Evolutionary conservation across 2,113 vertebrate genomes (phyloP).

Genomic region (Setophaga coronata): DNA sequence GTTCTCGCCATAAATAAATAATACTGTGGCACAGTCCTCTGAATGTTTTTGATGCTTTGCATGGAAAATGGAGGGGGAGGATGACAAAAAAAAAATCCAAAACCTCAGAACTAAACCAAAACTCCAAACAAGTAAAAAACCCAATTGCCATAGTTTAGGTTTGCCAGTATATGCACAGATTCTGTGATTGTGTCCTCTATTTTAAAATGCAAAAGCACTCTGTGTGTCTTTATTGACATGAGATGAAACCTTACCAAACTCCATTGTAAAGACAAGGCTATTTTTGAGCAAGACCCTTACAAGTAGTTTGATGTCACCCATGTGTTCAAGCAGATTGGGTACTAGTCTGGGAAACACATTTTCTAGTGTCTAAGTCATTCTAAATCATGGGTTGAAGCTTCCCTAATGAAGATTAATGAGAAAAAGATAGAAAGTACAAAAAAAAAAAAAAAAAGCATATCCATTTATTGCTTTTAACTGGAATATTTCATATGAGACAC

Average conservation of each 20-base stretch:
- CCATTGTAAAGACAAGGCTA: neutral
- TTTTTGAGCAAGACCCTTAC: neutral
- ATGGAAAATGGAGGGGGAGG: fast-evolving
- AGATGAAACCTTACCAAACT: neutral
- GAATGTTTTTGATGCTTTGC: neutral
- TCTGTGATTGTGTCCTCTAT: neutral
- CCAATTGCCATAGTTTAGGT: fast-evolving
- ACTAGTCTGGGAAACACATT: neutral
- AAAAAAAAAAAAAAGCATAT: neutral
- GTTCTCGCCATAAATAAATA: neutral
- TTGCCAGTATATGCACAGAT: neutral
- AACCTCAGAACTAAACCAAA: neutral
- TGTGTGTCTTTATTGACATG: neutral
- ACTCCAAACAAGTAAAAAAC: neutral
- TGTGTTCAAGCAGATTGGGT: neutral
- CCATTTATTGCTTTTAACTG: neutral
- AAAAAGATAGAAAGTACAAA: neutral
- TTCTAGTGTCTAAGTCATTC: neutral
- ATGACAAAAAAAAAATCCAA: neutral
- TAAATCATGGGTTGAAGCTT: neutral
- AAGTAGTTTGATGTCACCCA: neutral
- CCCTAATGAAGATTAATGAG: neutral
- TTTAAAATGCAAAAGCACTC: neutral
- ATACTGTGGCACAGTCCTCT: neutral
- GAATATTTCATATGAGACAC: neutral